These are phyloP conservation scores for Poecilia latipinna DNA, from an alignment of 2,113 vertebrate genomes.

Conservation along the genomic window DNA sequence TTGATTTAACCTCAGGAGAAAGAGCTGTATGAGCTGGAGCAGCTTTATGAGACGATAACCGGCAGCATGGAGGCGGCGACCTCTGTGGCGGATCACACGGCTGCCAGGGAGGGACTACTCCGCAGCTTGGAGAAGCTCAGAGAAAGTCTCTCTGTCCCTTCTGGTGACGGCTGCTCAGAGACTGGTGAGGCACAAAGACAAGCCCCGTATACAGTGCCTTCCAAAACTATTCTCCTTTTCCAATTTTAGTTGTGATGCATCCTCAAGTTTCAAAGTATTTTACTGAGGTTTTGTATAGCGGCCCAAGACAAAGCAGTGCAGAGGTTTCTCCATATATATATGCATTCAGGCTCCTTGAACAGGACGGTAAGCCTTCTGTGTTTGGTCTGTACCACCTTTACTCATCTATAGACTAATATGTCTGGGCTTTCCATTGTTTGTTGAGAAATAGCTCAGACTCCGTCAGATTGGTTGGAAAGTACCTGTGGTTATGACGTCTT, in stretches of 20 bases:
- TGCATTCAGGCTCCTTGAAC: no score
- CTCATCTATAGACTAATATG: no score
- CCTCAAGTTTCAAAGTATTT: no score
- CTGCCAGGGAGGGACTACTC: constrained; percentile 76
- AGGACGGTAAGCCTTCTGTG: no score
- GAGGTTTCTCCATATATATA: no score
- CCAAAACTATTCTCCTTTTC: neutral
- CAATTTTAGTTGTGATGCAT: neutral
- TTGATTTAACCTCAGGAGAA: constrained; percentile 69
- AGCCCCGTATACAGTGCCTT: neutral
- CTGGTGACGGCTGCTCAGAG: constrained; percentile 30
- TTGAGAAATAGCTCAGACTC: no score
- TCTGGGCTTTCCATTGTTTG: no score
- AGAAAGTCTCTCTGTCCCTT: constrained; percentile 63
- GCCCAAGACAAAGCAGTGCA: no score
- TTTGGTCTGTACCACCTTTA: no score
- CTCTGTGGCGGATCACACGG: constrained; percentile 45
- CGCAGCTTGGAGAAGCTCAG: constrained; percentile 78
- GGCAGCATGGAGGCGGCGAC: constrained; percentile 83
- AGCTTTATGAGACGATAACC: constrained; percentile 77
- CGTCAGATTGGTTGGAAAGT: no score
- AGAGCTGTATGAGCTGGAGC: constrained; percentile 80
- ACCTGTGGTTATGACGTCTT: no score
- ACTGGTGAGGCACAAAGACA: constrained; percentile 59
- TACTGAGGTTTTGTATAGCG: no score